Base-by-base conservation (phyloP, 2,888 invertebrate species). In the Chymomyza amoena region DNA sequence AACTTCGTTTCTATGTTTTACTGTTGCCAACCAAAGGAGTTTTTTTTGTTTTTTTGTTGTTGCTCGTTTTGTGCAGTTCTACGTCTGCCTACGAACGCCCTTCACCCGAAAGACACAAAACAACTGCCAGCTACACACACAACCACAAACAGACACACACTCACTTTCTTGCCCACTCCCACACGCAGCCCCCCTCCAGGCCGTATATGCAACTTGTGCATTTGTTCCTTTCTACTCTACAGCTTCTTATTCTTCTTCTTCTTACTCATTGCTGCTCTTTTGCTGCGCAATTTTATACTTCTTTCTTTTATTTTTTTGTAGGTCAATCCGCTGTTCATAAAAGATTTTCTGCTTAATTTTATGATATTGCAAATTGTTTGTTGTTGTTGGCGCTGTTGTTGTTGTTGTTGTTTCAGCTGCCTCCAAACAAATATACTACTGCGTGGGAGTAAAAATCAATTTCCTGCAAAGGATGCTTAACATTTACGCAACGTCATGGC, bases 21-120 rank as follows among this genome's bases (percentile, higher is more conserved):
- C 65, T 65, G 65, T 65, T 65, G 65, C 65, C 65, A 65, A 59
- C 65, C 65, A 65, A 65, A 28, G 57, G 57, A 64, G 25, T 28
- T 18, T 18, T 15, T 57, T 56, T n/a, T 57, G 5, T 18, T 15
- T 57, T 56, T n/a, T 10, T 56, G 10, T 18, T 18, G 18, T 57
- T 57, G 20, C 20, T 15, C 25, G 25, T 57, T 25, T 25, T 16
- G 16, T 20, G 18, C 15, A 9, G 15, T 20, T 1, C 28, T 57
- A 1, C 57, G 54, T 10, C 63, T 54, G 64, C 54, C 64, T 51
- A 65, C 65, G 65, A 65, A 59, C 65, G 65, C 65, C 65, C 65
- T 65, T 65, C 65, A 66, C 18, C 66, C 66, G 64, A 59, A 60
- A 51, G 51, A 15, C n/a, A 15, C n/a, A 51, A 16, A 51, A 16